Base-by-base conservation (phyloP, 1,140 invertebrate species). In the Chymomyza costata region DNA sequence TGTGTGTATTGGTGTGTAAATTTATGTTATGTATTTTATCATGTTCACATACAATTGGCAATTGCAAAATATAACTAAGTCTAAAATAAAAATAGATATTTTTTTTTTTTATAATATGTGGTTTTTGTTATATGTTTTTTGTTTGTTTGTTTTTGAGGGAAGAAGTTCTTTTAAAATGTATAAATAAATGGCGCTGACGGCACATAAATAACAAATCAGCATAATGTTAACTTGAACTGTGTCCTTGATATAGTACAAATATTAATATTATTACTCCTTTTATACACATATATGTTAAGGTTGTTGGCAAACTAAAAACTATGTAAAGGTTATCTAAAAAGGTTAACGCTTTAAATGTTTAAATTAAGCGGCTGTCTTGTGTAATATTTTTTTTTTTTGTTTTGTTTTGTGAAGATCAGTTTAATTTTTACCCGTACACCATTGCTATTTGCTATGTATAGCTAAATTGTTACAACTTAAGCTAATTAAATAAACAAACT, bases 201-300 rank as follows among this genome's bases (percentile, higher is more conserved):
- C 28, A 17, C 40, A 45, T 65, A 63, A 54, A 70, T 70, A 59
- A 71, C 55, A 80, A 78, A 66, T 67, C 49, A 80, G 65, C 50
- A 80, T 80, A 80, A 80, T 80, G 73, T 80, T 80, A 80, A 80
- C 73, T 80, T 80, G 74, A 80, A 80, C 73, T 80, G 73, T 80
- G 73, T 80, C 73, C 60, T 81, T 57, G 44, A 80, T 68, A 80
- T 52, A 73, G 59, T 80, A 60, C 13, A 3, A 34, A 25, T 25
- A 25, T 61, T 61, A 62, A 48, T 63, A 65, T 63, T 65, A 64
- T 60, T 64, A 51, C 61, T 45, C 38, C 25, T 39, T 40, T 32
- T 34, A 31, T 28, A 30, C 30, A 17, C 14, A 10, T 37, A 34
- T n/a, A 3, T 13, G 3, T 25, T 25, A 25, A 25, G 21, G 3